Evolutionary conservation across 2,797 vertebrate genomes (phyloP).

Genomic region (Microtus agrestis): DNA sequence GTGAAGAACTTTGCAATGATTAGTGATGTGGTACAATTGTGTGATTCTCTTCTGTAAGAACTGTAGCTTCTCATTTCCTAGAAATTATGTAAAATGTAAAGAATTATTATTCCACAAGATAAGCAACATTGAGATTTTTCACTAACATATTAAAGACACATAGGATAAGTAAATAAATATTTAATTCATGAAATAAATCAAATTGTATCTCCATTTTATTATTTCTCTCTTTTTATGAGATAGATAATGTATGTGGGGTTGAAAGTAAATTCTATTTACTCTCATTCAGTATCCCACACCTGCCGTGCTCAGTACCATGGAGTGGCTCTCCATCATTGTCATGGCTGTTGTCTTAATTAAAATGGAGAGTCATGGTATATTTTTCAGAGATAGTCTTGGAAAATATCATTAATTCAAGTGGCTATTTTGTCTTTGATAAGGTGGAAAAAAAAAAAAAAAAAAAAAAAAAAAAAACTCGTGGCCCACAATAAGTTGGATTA

Average conservation of each 20-base stretch:
- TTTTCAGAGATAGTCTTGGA: slow-evolving; percentile 31
- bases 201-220: background rate
- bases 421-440: slow-evolving; percentile 35
- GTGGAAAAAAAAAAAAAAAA: too few species aligned
- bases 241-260: background rate
- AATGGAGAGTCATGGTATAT: background rate
- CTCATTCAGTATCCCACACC: background rate
- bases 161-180: background rate
- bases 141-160: background rate
- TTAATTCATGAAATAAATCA: background rate
- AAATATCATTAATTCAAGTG: slow-evolving; percentile 57
- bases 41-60: background rate
- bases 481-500: too few species aligned
- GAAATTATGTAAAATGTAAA: background rate
- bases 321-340: background rate
- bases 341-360: slow-evolving; percentile 34
- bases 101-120: background rate
- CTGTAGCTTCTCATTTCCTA: background rate
- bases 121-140: background rate
- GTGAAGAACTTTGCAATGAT: background rate
- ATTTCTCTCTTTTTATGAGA: background rate
- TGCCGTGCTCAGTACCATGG: background rate
- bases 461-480: too few species aligned
- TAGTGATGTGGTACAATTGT: background rate
- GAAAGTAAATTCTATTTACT: slow-evolving; percentile 37